Evolutionary conservation across 2,888 invertebrate genomes (phyloP).

Genomic region (Campaea margaritaria): DNA sequence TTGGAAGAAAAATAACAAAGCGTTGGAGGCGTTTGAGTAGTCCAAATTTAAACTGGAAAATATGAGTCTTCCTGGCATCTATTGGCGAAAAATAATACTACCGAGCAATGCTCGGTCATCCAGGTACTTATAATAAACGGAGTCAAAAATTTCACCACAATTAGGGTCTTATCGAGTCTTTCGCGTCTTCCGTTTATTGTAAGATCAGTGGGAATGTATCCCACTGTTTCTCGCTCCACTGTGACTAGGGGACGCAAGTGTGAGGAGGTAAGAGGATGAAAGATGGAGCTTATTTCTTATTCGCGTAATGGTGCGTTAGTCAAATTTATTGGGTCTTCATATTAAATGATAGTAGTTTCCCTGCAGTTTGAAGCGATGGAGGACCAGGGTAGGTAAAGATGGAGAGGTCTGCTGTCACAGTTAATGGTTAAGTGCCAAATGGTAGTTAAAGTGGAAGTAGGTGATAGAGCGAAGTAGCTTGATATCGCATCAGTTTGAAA

Average conservation of each 20-base stretch:
- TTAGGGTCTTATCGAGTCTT: no score
- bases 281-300: slow-evolving; percentile 33
- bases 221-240: slow-evolving; percentile 7
- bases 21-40: no score
- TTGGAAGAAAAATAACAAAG: no score
- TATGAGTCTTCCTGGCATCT: no score
- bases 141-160: no score
- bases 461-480: slow-evolving; percentile 2
- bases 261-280: slow-evolving; percentile 31
- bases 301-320: slow-evolving; percentile 28
- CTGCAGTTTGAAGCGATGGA: slow-evolving; percentile 17
- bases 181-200: no score
- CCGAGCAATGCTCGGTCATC: no score
- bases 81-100: no score
- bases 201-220: background rate
- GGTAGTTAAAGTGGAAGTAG: slow-evolving; percentile 3
- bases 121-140: no score
- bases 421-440: slow-evolving; percentile 9
- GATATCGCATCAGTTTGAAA: background rate
- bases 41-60: no score
- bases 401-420: background rate
- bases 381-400: slow-evolving; percentile 1
- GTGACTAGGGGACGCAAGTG: slow-evolving; percentile 26
- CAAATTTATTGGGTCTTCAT: slow-evolving; percentile 31
- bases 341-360: slow-evolving; percentile 23